phyloP scores from a whole-genome alignment of 2,113 vertebrate genomes.

The Crotophaga sulcirostris region DNA sequence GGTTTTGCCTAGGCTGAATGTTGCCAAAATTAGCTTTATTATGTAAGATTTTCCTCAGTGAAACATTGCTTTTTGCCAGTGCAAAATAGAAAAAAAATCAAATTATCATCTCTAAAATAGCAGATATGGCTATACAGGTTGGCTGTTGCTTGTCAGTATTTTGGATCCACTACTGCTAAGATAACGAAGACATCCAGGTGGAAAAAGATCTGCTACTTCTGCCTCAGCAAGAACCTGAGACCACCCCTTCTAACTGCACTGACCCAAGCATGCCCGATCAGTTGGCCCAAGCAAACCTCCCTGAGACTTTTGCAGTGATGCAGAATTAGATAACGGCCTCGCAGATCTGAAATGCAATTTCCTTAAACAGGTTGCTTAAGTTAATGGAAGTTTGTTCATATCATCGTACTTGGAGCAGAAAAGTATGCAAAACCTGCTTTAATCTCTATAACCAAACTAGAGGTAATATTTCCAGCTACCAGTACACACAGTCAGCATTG shows the following conservation, averaged over 20 bases:
- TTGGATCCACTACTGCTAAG: not conserved
- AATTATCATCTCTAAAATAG: not conserved
- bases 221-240: not conserved
- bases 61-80: not conserved
- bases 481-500: not conserved
- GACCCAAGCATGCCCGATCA: not conserved
- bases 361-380: not conserved
- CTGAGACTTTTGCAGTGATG: not conserved
- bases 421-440: not conserved
- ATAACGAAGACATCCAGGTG: not conserved
- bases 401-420: not conserved
- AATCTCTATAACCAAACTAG: not conserved
- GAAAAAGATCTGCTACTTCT: not conserved
- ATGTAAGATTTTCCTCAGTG: not conserved
- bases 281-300: not conserved
- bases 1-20: not conserved
- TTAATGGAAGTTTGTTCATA: not conserved
- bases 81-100: not conserved
- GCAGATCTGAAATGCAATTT: not conserved
- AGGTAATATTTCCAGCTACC: not conserved
- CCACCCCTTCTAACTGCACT: not conserved
- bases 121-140: not conserved
- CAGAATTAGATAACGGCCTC: not conserved
- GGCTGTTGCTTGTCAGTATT: not conserved
- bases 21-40: not conserved